A percentile compares a stretch with the other conserved stretches of the same genome.
Evolutionary conservation across 2,113 vertebrate species (phyloP).

Genomic region (Tetrao urogallus): DNA sequence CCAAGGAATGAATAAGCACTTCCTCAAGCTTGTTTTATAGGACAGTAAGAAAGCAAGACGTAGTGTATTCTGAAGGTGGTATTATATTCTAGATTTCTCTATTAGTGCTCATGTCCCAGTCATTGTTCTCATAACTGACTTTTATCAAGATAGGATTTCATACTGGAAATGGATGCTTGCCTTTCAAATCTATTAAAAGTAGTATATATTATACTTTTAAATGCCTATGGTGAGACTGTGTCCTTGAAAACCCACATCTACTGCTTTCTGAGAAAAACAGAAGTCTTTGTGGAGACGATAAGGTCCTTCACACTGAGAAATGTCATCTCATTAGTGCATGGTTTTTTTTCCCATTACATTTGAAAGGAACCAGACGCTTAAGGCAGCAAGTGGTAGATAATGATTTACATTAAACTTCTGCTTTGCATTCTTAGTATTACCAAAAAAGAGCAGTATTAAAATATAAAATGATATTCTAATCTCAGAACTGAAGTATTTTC

Average conservation of each 20-base stretch:
- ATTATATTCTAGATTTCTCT: not conserved
- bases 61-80: not conserved
- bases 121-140: not conserved
- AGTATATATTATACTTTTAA: not conserved
- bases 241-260: not conserved
- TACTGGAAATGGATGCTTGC: not conserved
- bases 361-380: conserved; percentile 43
- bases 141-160: not conserved
- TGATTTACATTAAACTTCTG: not conserved
- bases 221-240: not conserved
- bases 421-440: conserved; percentile 21
- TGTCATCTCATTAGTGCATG: conserved; percentile 9
- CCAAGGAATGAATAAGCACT: not conserved
- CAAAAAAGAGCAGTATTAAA: conserved; percentile 20
- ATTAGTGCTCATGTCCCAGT: not conserved
- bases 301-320: not conserved
- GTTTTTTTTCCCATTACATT: not conserved
- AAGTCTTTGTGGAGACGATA: not conserved
- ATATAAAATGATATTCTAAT: conserved; percentile 16
- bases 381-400: not conserved
- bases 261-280: not conserved
- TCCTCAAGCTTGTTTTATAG: not conserved
- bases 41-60: not conserved
- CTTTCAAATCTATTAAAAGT: not conserved
- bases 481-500: conserved; percentile 1